These are phyloP conservation scores for Hucho hucho DNA, from an alignment of 2,113 vertebrate genomes.

Conservation along the genomic window DNA sequence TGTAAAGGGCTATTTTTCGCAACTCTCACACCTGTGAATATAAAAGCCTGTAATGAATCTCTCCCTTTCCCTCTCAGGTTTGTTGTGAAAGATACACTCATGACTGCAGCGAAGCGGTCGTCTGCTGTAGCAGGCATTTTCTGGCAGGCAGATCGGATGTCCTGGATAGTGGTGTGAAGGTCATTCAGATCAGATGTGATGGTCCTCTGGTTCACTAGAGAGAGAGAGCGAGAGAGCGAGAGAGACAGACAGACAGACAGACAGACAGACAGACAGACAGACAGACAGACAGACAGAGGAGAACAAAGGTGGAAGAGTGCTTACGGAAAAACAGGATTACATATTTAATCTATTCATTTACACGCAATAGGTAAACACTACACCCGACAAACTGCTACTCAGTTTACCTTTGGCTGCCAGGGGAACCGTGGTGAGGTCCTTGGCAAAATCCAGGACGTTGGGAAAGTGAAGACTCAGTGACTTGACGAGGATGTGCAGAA, in stretches of 20 bases:
- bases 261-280: too few relatives aligned
- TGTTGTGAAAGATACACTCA: conserved; percentile 78
- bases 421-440: conserved; percentile 91
- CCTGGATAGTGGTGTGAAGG: conserved; percentile 84
- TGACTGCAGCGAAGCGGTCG: conserved; percentile 88
- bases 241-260: too few relatives aligned
- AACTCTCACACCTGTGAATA: too few relatives aligned
- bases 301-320: background rate
- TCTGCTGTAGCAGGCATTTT: conserved; percentile 83
- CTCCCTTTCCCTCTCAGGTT: background rate
- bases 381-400: too few relatives aligned
- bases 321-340: background rate
- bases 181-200: conserved; percentile 87
- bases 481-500: conserved; percentile 97
- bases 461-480: conserved; percentile 97
- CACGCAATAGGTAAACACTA: too few relatives aligned
- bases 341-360: too few relatives aligned
- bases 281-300: too few relatives aligned
- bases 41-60: too few relatives aligned
- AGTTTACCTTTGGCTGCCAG: conserved; percentile 92
- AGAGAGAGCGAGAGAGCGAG: conserved; percentile 3
- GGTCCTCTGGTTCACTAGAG: conserved; percentile 87
- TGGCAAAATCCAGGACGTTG: conserved; percentile 93
- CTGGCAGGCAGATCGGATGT: conserved; percentile 89
- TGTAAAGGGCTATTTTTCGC: too few relatives aligned